Evolutionary conservation across 1,140 invertebrate species (phyloP), one percentile per base, ranked within the genome.

Genomic region (Calycopis cecrops): DNA sequence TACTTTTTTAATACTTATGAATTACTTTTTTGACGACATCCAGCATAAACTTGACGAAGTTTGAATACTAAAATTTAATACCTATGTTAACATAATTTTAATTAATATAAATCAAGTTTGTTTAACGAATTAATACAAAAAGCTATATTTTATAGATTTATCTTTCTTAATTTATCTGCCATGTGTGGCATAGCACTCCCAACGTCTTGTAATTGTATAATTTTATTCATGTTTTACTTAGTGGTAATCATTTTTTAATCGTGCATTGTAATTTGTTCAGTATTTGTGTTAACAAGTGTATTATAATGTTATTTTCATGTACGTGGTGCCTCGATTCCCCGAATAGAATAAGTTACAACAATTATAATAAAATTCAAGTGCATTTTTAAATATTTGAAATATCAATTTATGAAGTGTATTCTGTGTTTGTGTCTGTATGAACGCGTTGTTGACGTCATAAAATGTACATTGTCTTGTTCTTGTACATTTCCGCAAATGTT

Each of bases 241-340:
- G 59, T 65, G 60, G 16, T 14, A 28, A 28, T 44, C 9, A 16
- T 60, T 67, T 71, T 70, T 62, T 70, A 63, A 63, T 66, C 49
- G 48, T 44, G 52, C 42, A 40, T 18, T 35, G 35, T 50, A 21
- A 42, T 71, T 61, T 58, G 59, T 79, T 53, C 73, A 82, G 73
- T 81, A 79, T 81, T 76, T 71, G 69, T 74, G 74, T 73, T 75
- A 68, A 42, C 18, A 33, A 53, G 33, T 50, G 21, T 71, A 73
- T 73, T 72, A 71, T 68, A 59, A 64, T 72, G 59, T 72, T 71
- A 70, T 73, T 28, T 67, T 74, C 69, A 70, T 80, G 69, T 80
- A 77, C 78, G 75, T 86, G 83, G 80, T 86, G 80, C 83, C 78
- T 84, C 82, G 75, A 74, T 80, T 78, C 75, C 69, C 74, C 63